Evolutionary conservation across 2,888 invertebrate genomes (phyloP).

Genomic region (Habroteleia sp.): DNA sequence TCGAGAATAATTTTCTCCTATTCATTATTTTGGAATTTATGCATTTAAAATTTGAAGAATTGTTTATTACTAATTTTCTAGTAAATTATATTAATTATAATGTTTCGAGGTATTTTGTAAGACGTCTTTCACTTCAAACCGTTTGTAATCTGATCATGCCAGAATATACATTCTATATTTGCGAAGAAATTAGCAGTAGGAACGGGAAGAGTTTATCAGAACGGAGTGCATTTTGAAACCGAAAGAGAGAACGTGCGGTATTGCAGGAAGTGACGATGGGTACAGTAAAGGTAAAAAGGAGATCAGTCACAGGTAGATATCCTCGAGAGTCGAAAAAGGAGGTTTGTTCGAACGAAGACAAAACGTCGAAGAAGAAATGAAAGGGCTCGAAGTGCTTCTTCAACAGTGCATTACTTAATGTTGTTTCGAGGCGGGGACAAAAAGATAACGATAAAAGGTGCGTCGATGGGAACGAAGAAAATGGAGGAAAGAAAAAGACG

Average conservation of each 20-base stretch:
- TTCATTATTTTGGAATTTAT: no score
- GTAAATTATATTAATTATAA: no score
- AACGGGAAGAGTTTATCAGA: conserved; percentile 50
- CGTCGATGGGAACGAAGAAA: conserved; percentile 24
- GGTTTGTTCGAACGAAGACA: background rate
- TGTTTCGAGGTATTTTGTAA: no score
- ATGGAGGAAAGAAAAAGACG: conserved; percentile 9
- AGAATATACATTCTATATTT: no score
- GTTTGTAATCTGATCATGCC: no score
- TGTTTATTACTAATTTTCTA: no score
- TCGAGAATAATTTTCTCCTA: no score
- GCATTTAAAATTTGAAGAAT: no score
- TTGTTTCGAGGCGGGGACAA: conserved; percentile 25
- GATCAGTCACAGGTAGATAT: conserved; percentile 43
- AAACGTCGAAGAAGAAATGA: conserved; percentile 20
- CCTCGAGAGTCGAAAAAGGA: conserved; percentile 25
- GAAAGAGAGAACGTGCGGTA: conserved; percentile 38
- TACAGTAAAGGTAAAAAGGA: conserved; percentile 54
- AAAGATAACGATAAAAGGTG: conserved; percentile 52
- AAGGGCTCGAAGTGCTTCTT: conserved; percentile 39
- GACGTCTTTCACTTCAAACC: no score
- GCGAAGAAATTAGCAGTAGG: no score
- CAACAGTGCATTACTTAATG: conserved; percentile 48
- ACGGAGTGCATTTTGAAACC: conserved; percentile 38
- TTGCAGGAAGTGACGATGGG: conserved; percentile 55